Evolutionary conservation across 2,113 vertebrate genomes (phyloP), one percentile per base, ranked within the genome.

Genomic region (Climacteris rufus): DNA sequence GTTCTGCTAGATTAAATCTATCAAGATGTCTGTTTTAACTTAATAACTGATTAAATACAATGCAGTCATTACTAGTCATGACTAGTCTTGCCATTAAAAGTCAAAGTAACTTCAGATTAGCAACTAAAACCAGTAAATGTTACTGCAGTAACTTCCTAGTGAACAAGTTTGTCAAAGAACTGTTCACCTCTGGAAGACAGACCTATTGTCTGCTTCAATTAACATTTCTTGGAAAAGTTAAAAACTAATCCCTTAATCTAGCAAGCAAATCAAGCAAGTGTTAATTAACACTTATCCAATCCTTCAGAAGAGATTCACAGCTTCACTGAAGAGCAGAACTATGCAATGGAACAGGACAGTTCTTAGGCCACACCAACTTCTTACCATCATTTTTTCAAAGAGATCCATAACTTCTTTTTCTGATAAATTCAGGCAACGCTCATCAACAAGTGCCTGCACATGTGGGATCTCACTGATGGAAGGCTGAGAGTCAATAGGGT

Each of bases 381-480:
- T 99, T 96, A 99, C 99, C 99, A 99, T 99, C 99, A 99, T 99
- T 97, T 99, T 99, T 96, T 99, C 99, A 96, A 99, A 99, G 69
- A 99, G 98, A 97, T 99, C 99, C 95, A 99, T 97, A 61, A 99
- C 99, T 98, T 99, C 99, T 91, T 99, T 99, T 96, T 99, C 99
- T 5, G 99, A 99, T 85, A 99, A 98, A 94, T 99, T 99, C 98
- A 98, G 97, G 93, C 98, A 99, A 72, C 99, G 98, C 33, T 99
- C 99, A 76, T 99, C 99, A 39, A 98, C 98, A 18, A 99, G 97
- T 1, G 98, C 98, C 96, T 99, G 99, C 60, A 98, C 98, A 63
- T 98, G 80, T 0, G 99, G 99, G 83, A 99, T 97, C 81, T 99
- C 99, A 11, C 94, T 85, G 69, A 99, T 98, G 31, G 91, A 87